phyloP scores from a whole-genome alignment of 92 coral and sea anemone species.

The Parazoanthus swiftii region DNA sequence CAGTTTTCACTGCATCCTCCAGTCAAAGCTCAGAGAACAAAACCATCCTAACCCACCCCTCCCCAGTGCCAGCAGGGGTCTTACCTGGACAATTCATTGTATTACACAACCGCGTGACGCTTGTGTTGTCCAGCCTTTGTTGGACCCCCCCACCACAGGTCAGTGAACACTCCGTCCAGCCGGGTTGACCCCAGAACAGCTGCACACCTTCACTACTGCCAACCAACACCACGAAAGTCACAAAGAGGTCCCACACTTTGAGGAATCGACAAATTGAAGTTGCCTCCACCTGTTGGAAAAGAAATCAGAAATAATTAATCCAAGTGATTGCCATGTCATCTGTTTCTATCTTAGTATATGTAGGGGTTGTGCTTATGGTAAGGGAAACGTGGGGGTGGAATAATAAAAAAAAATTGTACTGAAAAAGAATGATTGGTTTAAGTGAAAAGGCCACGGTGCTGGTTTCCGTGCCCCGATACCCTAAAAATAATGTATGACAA shows the following conservation, averaged over 20 bases:
- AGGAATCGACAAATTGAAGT: neutral
- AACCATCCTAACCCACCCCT: slow-evolving; percentile 57
- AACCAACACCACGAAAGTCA: neutral
- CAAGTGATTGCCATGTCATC: neutral
- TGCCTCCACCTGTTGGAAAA: neutral
- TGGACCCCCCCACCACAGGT: slow-evolving; percentile 94
- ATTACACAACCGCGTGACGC: slow-evolving; percentile 77
- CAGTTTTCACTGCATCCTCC: slow-evolving; percentile 71
- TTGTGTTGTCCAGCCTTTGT: slow-evolving; percentile 59
- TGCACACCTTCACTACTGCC: slow-evolving; percentile 39
- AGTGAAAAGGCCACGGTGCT: too few relatives aligned
- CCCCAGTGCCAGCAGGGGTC: too few relatives aligned
- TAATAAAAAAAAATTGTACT: too few relatives aligned
- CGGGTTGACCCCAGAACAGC: slow-evolving; percentile 40
- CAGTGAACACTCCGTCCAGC: slow-evolving; percentile 86
- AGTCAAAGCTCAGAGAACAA: slow-evolving; percentile 82
- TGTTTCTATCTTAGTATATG: neutral
- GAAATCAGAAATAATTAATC: neutral
- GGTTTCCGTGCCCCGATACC: too few relatives aligned
- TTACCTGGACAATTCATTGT: slow-evolving; percentile 85
- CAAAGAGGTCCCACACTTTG: neutral
- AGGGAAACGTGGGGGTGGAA: too few relatives aligned
- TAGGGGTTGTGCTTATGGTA: neutral
- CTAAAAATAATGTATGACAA: too few relatives aligned
- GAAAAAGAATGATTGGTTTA: too few relatives aligned